Conservation (phyloP, 2,888 invertebrate genomes). For the Desoria tigrina region DNA sequence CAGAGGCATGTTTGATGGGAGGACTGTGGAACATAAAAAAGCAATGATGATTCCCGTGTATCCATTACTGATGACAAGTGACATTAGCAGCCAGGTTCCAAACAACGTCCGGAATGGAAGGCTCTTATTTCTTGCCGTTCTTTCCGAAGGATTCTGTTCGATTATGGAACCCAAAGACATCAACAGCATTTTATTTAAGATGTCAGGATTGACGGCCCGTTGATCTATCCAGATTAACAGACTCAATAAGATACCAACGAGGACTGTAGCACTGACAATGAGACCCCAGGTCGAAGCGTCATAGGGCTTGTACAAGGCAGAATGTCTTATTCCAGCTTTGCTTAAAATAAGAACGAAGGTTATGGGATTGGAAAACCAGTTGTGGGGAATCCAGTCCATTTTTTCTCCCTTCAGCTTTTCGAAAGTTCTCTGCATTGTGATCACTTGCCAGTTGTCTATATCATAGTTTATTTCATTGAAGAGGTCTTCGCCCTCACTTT, state of each 20-base stretch:
- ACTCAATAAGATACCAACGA: neutral
- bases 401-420: neutral
- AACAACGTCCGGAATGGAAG: neutral
- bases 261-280: neutral
- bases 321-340: neutral
- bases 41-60: constrained; percentile 11
- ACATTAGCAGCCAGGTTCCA: constrained; percentile 1
- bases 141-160: constrained; percentile 10
- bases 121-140: neutral
- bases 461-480: constrained; percentile 6
- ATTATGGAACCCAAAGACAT: constrained; percentile 3
- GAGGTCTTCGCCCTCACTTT: neutral
- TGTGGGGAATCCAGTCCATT: constrained; percentile 3
- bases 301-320: constrained; percentile 2
- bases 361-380: neutral
- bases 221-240: neutral
- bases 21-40: constrained; percentile 9
- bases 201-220: neutral
- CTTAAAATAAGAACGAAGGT: constrained; percentile 4
- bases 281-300: neutral
- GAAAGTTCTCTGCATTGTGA: neutral
- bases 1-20: neutral
- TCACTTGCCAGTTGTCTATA: constrained; percentile 9
- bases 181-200: neutral
- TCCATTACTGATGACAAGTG: constrained; percentile 8